Conservation (phyloP, 2,113 vertebrate species). For the Nothobranchius furzeri region DNA sequence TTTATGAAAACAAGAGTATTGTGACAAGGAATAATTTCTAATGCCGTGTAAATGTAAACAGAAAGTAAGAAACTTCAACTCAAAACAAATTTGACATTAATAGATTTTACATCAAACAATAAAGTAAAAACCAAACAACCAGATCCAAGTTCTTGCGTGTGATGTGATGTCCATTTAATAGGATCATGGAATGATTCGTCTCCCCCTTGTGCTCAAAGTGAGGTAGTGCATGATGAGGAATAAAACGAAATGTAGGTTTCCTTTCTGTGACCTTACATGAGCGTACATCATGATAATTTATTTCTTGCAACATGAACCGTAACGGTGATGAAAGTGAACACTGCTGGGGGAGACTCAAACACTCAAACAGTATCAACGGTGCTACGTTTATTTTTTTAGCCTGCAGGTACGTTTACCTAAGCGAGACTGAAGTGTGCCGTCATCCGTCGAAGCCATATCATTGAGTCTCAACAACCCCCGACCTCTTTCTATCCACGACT, state of each 20-base stretch:
- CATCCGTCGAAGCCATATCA: conserved; percentile 95
- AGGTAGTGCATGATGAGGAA: background rate
- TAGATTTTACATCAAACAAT: no score
- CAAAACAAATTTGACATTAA: no score
- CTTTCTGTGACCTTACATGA: no score
- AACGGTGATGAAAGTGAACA: background rate
- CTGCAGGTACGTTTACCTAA: conserved; percentile 80
- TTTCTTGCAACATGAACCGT: no score
- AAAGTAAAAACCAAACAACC: no score
- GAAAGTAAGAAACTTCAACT: no score
- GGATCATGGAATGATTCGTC: conserved; percentile 5
- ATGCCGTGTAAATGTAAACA: background rate
- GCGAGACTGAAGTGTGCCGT: conserved; percentile 92
- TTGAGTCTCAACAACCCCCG: conserved; percentile 95
- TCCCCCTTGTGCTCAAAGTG: conserved; percentile 43
- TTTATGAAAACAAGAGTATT: no score
- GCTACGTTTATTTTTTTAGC: background rate
- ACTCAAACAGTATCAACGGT: background rate
- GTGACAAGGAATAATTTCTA: background rate
- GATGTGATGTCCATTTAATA: no score
- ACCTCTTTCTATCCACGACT: conserved; percentile 98
- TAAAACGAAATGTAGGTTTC: background rate
- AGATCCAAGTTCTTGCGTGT: no score
- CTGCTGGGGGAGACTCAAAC: background rate
- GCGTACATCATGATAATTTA: no score